Evolutionary conservation across 2,797 vertebrate genomes (phyloP).

Genomic region (Danio tinwini): DNA sequence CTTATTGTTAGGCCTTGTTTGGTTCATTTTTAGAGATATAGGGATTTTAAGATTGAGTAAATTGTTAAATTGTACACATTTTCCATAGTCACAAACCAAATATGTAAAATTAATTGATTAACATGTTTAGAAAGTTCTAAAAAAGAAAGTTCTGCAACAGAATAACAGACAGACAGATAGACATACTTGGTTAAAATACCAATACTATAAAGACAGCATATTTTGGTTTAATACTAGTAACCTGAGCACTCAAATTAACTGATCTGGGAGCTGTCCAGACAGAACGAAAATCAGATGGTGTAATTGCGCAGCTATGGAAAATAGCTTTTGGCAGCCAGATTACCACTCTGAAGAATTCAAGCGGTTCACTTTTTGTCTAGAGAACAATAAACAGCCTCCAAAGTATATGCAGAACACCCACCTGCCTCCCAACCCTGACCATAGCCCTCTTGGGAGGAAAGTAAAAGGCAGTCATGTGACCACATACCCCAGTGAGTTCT

Average conservation of each 20-base stretch:
- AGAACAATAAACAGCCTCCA: conserved; percentile 58
- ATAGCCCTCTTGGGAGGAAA: conserved; percentile 35
- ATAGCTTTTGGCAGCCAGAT: conserved; percentile 47
- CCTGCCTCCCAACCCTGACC: conserved; percentile 33
- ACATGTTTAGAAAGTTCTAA: no score
- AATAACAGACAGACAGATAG: conserved; percentile 4
- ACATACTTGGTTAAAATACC: conserved; percentile 43
- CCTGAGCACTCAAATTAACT: conserved; percentile 50
- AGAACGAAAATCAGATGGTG: conserved; percentile 51
- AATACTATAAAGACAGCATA: conserved; percentile 47
- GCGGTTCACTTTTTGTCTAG: conserved; percentile 54
- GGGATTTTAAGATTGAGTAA: no score
- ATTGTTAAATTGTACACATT: no score
- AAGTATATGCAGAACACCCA: conserved; percentile 44
- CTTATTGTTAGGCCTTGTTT: no score
- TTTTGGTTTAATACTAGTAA: conserved; percentile 54
- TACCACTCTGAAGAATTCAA: conserved; percentile 43
- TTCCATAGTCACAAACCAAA: no score
- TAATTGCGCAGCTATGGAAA: conserved; percentile 52
- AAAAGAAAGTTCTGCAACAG: conserved; percentile 11
- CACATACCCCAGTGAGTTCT: conserved; percentile 49
- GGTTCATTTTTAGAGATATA: no score
- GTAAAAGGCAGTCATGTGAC: conserved; percentile 46
- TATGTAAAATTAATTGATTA: no score
- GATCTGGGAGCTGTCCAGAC: conserved; percentile 45